These are phyloP conservation scores for Caenorhabditis panamensis DNA, from an alignment of 2,888 invertebrate species.

Conservation along the genomic window DNA sequence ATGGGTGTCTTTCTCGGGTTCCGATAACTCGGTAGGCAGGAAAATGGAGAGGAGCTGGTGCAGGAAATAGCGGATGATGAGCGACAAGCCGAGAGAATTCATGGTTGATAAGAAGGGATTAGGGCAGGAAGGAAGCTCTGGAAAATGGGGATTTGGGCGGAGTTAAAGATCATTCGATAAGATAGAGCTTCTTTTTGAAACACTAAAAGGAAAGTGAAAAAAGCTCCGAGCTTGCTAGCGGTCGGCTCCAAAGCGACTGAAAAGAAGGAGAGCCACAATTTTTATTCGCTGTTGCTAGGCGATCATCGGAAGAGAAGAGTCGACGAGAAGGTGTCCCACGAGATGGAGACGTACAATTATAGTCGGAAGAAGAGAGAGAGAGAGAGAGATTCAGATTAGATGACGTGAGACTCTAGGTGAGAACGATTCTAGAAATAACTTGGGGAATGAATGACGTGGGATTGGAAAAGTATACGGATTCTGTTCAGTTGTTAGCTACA, in stretches of 20 bases:
- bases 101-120: background rate
- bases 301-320: background rate
- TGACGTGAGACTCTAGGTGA: too few relatives aligned
- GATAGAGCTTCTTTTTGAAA: too few relatives aligned
- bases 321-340: background rate
- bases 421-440: too few relatives aligned
- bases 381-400: background rate
- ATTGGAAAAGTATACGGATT: too few relatives aligned
- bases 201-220: background rate
- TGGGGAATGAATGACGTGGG: too few relatives aligned
- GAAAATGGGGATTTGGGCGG: background rate
- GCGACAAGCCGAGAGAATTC: conserved; percentile 11
- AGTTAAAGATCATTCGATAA: too few relatives aligned
- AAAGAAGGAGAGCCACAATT: background rate
- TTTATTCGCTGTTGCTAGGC: conserved; percentile 4
- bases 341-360: background rate
- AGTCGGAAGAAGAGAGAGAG: background rate
- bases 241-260: too few relatives aligned
- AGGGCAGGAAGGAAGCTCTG: background rate
- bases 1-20: background rate
- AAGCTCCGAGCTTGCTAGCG: background rate
- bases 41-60: conserved; percentile 6
- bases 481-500: too few relatives aligned
- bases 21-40: background rate
- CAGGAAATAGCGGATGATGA: conserved; percentile 20